Conservation (phyloP, 2,888 invertebrate genomes). For the Yponomeuta plumbellus region DNA sequence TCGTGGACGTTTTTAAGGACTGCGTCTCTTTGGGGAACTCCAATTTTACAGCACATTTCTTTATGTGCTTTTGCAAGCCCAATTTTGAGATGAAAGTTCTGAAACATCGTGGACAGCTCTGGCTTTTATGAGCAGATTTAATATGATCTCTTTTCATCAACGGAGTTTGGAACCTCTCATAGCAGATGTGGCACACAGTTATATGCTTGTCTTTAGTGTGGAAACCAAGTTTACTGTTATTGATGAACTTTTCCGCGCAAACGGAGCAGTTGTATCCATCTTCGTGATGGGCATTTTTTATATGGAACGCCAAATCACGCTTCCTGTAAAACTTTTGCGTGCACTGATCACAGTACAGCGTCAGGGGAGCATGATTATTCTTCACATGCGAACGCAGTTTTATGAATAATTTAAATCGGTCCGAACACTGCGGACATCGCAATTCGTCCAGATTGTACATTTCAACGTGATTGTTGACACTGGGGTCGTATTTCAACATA, state of each 20-base stretch:
- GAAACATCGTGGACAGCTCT: slow-evolving; percentile 13
- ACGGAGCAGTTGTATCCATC: slow-evolving; percentile 9
- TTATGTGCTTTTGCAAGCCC: slow-evolving; percentile 13
- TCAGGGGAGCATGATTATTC: slow-evolving; percentile 12
- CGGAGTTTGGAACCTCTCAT: background rate
- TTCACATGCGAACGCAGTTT: slow-evolving; percentile 19
- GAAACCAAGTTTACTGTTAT: slow-evolving; percentile 14
- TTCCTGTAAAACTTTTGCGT: slow-evolving; percentile 21
- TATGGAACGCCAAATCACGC: slow-evolving; percentile 18
- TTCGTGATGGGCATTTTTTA: slow-evolving; percentile 7
- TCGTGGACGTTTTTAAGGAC: slow-evolving; percentile 14
- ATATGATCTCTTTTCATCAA: slow-evolving; percentile 8
- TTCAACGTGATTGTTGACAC: slow-evolving; percentile 15
- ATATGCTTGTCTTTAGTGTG: slow-evolving; percentile 19
- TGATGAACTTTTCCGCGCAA: slow-evolving; percentile 7
- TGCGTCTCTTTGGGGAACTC: slow-evolving; percentile 8
- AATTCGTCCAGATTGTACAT: slow-evolving; percentile 20
- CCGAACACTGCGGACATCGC: slow-evolving; percentile 20
- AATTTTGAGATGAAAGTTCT: slow-evolving; percentile 16
- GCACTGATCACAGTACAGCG: slow-evolving; percentile 20
- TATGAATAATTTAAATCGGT: slow-evolving; percentile 19
- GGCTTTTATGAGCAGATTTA: slow-evolving; percentile 5
- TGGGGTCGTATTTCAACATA: slow-evolving; percentile 17
- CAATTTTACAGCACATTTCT: slow-evolving; percentile 1
- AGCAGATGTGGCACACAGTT: slow-evolving; percentile 12